Evolutionary conservation across 2,888 invertebrate species (phyloP).

Genomic region (Plusia festucae): DNA sequence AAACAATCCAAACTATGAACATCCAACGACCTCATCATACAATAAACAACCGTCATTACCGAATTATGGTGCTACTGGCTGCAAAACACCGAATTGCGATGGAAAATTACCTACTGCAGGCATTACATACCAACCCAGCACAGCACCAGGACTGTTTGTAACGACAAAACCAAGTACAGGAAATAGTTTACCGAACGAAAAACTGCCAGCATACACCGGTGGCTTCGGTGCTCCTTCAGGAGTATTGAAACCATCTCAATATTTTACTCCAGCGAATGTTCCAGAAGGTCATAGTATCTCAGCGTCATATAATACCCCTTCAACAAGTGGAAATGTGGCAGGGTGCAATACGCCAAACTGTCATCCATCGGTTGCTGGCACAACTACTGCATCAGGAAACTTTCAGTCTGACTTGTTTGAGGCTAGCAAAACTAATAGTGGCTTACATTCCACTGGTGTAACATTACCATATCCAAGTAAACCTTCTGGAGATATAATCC

Average conservation of each 20-base stretch:
- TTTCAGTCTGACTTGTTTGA: constrained; percentile 27
- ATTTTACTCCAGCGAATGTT: constrained; percentile 16
- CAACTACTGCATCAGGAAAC: constrained; percentile 15
- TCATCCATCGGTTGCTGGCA: constrained; percentile 16
- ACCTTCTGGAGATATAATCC: constrained; percentile 33
- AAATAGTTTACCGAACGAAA: constrained; percentile 31
- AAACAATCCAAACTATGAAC: constrained; percentile 32
- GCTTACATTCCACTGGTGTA: constrained; percentile 24
- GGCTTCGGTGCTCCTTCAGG: constrained; percentile 73
- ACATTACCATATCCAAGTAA: constrained; percentile 29
- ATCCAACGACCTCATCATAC: constrained; percentile 37
- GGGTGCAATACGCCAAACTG: constrained; percentile 43
- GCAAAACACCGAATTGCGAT: constrained; percentile 45
- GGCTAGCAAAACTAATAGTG: constrained; percentile 30
- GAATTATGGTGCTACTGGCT: constrained; percentile 29
- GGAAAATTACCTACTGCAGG: constrained; percentile 28
- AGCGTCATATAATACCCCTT: constrained; percentile 26
- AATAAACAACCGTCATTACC: constrained; percentile 33
- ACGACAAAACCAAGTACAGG: constrained; percentile 36
- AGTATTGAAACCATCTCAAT: constrained; percentile 62
- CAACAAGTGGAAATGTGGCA: constrained; percentile 11
- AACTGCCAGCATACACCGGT: constrained; percentile 64
- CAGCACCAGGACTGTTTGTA: constrained; percentile 40
- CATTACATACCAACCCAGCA: constrained; percentile 26
- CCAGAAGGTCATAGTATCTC: constrained; percentile 17